A percentile compares a stretch with the other conserved stretches of the same genome.
Evolutionary conservation across 2,797 vertebrate species (phyloP).

Genomic region (Megaceryle alcyon): DNA sequence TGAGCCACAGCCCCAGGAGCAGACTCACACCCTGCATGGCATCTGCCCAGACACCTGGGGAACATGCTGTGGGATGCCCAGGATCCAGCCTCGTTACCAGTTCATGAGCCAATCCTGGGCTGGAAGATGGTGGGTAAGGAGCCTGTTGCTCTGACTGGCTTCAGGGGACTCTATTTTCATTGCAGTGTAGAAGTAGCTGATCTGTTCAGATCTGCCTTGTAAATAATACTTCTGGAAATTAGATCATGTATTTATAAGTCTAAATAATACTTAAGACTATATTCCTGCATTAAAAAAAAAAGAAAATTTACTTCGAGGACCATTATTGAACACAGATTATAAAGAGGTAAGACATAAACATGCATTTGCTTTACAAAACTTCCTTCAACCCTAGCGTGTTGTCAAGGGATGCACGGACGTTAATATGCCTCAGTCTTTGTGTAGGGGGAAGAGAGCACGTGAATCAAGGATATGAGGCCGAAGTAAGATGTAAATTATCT

Average conservation of each 20-base stretch:
- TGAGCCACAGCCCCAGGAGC: background rate
- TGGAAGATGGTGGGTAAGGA: background rate
- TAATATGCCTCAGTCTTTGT: background rate
- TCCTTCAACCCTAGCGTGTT: background rate
- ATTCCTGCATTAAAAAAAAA: background rate
- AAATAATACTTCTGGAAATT: background rate
- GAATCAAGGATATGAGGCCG: background rate
- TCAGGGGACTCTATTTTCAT: background rate
- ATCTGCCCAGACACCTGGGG: background rate
- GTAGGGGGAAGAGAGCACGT: background rate
- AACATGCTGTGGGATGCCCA: background rate
- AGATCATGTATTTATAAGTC: background rate
- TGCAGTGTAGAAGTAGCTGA: background rate
- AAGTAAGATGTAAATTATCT: constrained; percentile 32
- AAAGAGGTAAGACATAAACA: background rate
- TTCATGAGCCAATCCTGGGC: background rate
- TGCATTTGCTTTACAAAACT: background rate
- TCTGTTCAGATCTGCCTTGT: background rate
- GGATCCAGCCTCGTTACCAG: rapidly evolving
- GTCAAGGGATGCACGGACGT: background rate
- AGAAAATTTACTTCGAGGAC: background rate
- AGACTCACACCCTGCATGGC: background rate
- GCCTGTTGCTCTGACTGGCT: background rate
- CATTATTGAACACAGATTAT: background rate
- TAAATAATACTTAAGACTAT: background rate